Base-by-base conservation (phyloP, 2,113 vertebrate species). In the Neolamprologus hecqui region DNA sequence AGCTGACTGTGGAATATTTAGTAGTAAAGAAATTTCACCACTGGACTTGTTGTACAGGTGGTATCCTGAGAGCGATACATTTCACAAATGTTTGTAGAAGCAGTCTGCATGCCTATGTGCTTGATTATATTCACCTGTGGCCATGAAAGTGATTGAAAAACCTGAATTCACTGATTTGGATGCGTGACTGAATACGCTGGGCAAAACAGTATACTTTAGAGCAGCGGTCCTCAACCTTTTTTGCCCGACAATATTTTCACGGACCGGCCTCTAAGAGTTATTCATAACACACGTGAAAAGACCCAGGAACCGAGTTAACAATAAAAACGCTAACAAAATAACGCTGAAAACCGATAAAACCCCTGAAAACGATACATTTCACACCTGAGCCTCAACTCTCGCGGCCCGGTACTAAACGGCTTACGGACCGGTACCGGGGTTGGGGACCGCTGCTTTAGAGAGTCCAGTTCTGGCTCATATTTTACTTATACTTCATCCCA, bases 341-440 rank as follows among this genome's bases (percentile, higher is more conserved):
- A 53, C 0, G 9, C 51, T 53, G 19, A 21, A 47, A 47, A 47
- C 45, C 14, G 6, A 47, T 47, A 45, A 47, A 45, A 45, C 0
- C 6, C 13, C 49, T 53, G 51, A 21, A 47, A 47, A 47, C 14
- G 2, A 47, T 0, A 1, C 15, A 47, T 47, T 47, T 47, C 7
- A 47, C 14, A 47, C 45, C 45, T 47, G 45, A 47, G 45, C 45
- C 45, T 4, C 45, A 15, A 47, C 14, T 47, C 45, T 47, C 7
- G 15, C 7, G 0, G 15, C 47, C 47, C 15, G 4, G 47, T 49
- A 49, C 47, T 9, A 53, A 53, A 53, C 0, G 19, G 0, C 49
- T 53, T 0, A n/a, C 0, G 0, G 19, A 5, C 49, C 9, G 8
- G 8, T 51, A 31, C 13, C 0, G 1, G 42, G 3, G 19, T 53